Evolutionary conservation across 2,797 vertebrate species (phyloP), one percentile per base, ranked within the genome.

Genomic region (Enteromius fasciolatus): DNA sequence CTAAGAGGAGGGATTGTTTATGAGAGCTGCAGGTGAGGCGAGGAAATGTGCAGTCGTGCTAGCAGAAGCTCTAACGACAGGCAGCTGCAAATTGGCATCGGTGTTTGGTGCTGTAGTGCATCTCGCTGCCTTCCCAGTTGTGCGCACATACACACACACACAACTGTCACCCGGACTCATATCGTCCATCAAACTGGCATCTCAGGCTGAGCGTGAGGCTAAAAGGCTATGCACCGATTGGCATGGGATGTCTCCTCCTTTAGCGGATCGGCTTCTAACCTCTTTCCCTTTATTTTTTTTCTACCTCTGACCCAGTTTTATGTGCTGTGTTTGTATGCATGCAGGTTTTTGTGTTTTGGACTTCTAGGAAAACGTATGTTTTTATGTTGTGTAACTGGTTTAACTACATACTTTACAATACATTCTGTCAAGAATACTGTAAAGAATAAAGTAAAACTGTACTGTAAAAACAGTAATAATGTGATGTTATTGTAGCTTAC

Each of bases 151-250:
- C 25, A 78, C 80, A 81, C 18, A 8, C 31, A 68, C 68, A 93
- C 91, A 93, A 93, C 93, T 93, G 93, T 94, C 93, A 93, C 90
- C 86, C 76, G 87, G 87, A 87, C 85, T 78, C 81, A 74, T 80
- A 68, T 89, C 86, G 88, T 92, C 91, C 88, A 86, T 94, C 94
- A 94, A 93, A 89, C 92, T 93, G 92, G 89, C 93, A 90, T 91
- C 89, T 90, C 88, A 91, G 93, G 92, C 93, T 90, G 92, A 88
- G 88, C 83, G 74, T 85, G 85, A 12, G 86, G 80, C 92, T 92
- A 90, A 94, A 92, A 93, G 92, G 92, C 92, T 91, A 91, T 91
- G 94, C 91, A 94, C 90, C 87, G 91, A 90, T 92, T 93, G 93
- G 88, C 93, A 88, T 90, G 83, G 90, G 87, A 91, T 92, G 89